phyloP scores from a whole-genome alignment of 1,140 invertebrate genomes.

The Zaprionus camerounensis region DNA sequence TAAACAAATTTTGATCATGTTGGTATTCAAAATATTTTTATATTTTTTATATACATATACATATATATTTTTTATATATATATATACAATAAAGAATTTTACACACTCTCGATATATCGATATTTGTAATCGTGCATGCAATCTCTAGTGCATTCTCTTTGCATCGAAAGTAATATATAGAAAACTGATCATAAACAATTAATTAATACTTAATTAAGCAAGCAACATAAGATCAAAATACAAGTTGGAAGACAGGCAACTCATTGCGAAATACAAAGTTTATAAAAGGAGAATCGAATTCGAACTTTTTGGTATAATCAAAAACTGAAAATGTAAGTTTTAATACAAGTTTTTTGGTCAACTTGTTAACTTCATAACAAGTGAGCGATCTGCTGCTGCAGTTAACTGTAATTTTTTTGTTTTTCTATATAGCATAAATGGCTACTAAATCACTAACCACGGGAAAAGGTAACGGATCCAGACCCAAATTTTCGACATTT shows the following conservation, averaged over 20 bases:
- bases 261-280: too few relatives aligned
- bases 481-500: constrained; percentile 55
- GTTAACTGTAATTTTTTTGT: background rate
- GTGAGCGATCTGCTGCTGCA: too few relatives aligned
- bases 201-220: too few relatives aligned
- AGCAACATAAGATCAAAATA: too few relatives aligned
- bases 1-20: constrained; percentile 6
- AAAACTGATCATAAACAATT: background rate
- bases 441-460: background rate
- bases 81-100: background rate
- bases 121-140: background rate
- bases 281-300: too few relatives aligned
- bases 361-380: too few relatives aligned
- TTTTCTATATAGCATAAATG: constrained; percentile 23
- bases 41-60: constrained; percentile 1
- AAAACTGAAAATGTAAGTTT: too few relatives aligned
- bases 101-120: background rate
- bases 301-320: too few relatives aligned
- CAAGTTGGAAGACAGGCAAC: too few relatives aligned
- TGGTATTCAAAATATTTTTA: background rate
- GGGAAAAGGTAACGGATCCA: background rate
- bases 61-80: constrained; percentile 1
- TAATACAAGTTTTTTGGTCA: too few relatives aligned
- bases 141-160: too few relatives aligned
- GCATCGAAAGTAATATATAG: background rate